Conservation (phyloP, 2,888 invertebrate species). For the Azorinus chamasolen region DNA sequence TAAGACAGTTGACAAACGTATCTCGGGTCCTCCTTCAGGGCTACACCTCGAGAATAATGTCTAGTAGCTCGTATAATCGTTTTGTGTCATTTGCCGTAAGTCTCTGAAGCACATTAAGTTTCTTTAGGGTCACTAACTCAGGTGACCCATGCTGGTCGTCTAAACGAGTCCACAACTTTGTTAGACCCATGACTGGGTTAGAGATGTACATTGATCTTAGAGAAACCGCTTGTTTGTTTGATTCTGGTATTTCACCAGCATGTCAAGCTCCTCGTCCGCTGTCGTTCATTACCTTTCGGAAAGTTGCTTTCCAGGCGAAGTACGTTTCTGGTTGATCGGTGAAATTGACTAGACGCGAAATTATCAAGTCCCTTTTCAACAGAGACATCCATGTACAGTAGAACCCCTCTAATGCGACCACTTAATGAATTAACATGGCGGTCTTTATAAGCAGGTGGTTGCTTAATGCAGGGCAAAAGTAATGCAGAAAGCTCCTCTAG, state of each 20-base stretch:
- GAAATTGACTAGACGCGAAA: constrained; percentile 32
- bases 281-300: constrained; percentile 29
- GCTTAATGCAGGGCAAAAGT: too few species aligned
- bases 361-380: constrained; percentile 35
- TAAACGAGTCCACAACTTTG: constrained; percentile 25
- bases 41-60: constrained; percentile 15
- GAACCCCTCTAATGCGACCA: too few species aligned
- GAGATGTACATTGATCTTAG: constrained; percentile 16
- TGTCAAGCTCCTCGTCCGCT: constrained; percentile 29
- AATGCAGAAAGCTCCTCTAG: too few species aligned
- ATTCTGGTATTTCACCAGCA: constrained; percentile 19
- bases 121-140: constrained; percentile 17
- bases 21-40: not conserved
- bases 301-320: constrained; percentile 32
- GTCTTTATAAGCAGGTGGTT: too few species aligned
- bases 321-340: constrained; percentile 30
- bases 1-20: constrained; percentile 1
- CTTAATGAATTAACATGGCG: too few species aligned
- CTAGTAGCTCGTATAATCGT: constrained; percentile 16
- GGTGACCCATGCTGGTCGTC: constrained; percentile 41
- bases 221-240: constrained; percentile 20
- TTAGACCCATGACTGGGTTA: constrained; percentile 14
- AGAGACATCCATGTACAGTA: constrained; percentile 9
- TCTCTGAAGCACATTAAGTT: constrained; percentile 19
- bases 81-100: not conserved